phyloP scores from a whole-genome alignment of 2,888 invertebrate species.

The Tillus elongatus region DNA sequence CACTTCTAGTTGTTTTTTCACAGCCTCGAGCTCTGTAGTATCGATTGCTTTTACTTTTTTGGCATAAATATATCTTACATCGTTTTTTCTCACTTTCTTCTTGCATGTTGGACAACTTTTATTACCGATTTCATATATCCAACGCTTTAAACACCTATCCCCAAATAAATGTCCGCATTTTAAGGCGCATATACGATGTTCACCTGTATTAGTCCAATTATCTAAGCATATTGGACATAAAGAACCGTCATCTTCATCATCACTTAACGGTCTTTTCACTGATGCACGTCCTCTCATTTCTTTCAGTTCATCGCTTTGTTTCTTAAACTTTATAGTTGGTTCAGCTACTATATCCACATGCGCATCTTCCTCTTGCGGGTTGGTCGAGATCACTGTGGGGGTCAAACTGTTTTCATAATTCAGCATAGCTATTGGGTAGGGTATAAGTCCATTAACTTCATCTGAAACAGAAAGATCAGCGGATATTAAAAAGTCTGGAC shows the following conservation, averaged over 20 bases:
- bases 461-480: too few species aligned
- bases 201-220: constrained; percentile 76
- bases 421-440: too few species aligned
- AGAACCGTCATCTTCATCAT: constrained; percentile 57
- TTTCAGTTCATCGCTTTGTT: too few species aligned
- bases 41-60: constrained; percentile 67
- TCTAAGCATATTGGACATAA: constrained; percentile 86
- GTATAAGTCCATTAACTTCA: too few species aligned
- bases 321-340: too few species aligned
- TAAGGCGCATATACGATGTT: constrained; percentile 76
- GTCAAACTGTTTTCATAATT: too few species aligned
- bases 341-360: too few species aligned
- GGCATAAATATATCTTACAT: constrained; percentile 64
- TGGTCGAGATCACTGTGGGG: too few species aligned
- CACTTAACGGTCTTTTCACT: too few species aligned
- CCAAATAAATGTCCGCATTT: constrained; percentile 93
- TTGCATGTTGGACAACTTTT: constrained; percentile 85
- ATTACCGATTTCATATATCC: constrained; percentile 55
- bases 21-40: constrained; percentile 61
- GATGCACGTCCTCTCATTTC: too few species aligned
- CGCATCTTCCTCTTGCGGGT: too few species aligned
- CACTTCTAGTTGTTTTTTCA: constrained; percentile 53
- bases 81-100: constrained; percentile 39
- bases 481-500: too few species aligned
- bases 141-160: constrained; percentile 63